Evolutionary conservation across 92 coral and sea anemone genomes (phyloP).

Genomic region (Actinostola sp.): DNA sequence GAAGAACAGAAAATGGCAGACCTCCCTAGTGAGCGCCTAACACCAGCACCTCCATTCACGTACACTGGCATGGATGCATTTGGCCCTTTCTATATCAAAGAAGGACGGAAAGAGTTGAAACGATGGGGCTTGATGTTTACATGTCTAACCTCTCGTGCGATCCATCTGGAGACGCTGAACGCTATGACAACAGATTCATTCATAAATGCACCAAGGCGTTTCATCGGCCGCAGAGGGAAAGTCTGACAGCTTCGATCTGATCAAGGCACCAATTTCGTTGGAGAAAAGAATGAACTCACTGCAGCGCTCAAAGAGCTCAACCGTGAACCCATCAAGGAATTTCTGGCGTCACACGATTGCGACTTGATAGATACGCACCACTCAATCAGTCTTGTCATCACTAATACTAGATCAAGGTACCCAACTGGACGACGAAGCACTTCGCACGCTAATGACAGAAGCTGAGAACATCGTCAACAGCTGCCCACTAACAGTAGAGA

Average conservation of each 20-base stretch:
- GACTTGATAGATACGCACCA: not conserved
- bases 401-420: conserved; percentile 3
- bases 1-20: conserved; percentile 36
- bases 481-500: conserved; percentile 2
- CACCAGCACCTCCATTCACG: conserved; percentile 34
- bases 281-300: not conserved
- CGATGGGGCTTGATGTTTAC: conserved; percentile 6
- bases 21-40: conserved; percentile 25
- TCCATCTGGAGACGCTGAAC: not conserved
- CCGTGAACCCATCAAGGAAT: not conserved
- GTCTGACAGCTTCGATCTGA: conserved; percentile 1
- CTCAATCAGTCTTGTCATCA: not conserved
- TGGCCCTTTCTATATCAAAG: conserved; percentile 33
- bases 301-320: not conserved
- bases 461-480: conserved; percentile 25
- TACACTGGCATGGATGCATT: conserved; percentile 38
- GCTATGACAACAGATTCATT: not conserved
- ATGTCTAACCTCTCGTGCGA: not conserved
- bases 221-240: conserved; percentile 9
- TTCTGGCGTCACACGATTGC: not conserved
- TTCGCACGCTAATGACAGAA: conserved; percentile 10
- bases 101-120: conserved; percentile 21
- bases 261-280: conserved; percentile 3
- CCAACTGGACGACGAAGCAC: conserved; percentile 11
- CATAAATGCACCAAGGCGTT: not conserved